Conservation (phyloP, 2,888 invertebrate genomes). For the Cancer borealis region DNA sequence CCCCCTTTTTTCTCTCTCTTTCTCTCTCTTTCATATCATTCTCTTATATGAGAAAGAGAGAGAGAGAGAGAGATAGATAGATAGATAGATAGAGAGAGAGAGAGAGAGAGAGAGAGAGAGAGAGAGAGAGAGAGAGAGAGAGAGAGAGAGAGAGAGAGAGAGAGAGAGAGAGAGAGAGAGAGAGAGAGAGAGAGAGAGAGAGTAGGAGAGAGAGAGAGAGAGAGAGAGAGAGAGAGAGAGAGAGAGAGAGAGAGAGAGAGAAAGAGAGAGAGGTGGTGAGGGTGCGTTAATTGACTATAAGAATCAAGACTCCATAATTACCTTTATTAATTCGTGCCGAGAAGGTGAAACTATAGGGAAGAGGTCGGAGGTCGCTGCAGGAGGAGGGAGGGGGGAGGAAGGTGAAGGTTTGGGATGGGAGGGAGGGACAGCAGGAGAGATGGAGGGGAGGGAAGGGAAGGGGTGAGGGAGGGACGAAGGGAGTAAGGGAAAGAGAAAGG, state of each 20-base stretch:
- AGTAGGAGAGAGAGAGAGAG: neutral
- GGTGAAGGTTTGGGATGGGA: neutral
- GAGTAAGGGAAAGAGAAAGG: neutral
- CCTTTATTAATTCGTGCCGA: neutral
- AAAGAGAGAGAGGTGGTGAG: neutral
- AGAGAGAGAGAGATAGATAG: too few species aligned
- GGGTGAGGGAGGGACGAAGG: neutral
- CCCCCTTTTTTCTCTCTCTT: too few species aligned
- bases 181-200: neutral
- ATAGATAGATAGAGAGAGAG: too few species aligned
- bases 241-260: neutral
- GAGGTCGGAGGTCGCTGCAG: neutral
- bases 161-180: too few species aligned
- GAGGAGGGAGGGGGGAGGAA: neutral
- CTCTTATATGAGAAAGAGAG: too few species aligned
- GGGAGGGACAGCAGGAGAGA: neutral
- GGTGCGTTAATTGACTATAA: neutral
- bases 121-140: too few species aligned
- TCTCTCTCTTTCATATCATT: too few species aligned
- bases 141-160: too few species aligned
- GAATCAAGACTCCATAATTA: conserved; percentile 2
- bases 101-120: too few species aligned
- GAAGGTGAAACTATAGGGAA: neutral
- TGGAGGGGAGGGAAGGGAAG: neutral
- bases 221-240: neutral